Evolutionary conservation across 1,140 invertebrate species (phyloP), one percentile per base, ranked within the genome.

Genomic region (Nilaparvata lugens): DNA sequence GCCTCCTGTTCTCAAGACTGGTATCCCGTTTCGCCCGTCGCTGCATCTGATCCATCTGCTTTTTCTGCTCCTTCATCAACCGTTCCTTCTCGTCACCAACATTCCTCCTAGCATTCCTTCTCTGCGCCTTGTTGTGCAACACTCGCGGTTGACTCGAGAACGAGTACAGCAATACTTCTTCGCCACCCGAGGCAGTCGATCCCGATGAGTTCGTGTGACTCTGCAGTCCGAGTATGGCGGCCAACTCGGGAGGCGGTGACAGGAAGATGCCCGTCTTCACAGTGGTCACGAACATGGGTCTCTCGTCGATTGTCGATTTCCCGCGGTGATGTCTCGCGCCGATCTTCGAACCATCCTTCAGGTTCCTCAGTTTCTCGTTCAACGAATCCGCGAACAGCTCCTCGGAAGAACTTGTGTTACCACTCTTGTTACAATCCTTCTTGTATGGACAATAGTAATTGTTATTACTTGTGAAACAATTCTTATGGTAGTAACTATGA

Each of bases 231-330:
- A 86, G 74, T 1, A 86, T 75, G 16, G 75, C 72, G 0, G 87
- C 85, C 38, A 87, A 74, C 66, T 88, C 84, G 19, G 85, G 83
- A 0, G 87, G 86, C 1, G 88, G 87, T 67, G 85, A 83, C 52
- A 91, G 71, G 67, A 89, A 91, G 64, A 86, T 81, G 1, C 88
- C 88, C 21, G 79, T 82, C 60, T 84, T 87, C 5, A 91, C 88
- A 0, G 86, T 89, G 0, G 87, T 89, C 40, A 89, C 81, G 67
- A 91, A 91, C 61, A 69, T 62, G 2, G 68, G 68, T 58, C 64
- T 51, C 48, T 63, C 54, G 14, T 66, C 65, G 51, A 57, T 31
- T 9, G 23, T 42, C 38, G 13, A 38, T 23, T 16, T 48, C 31
- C 48, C 38, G 18, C 59, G 42, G 16, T 53, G 25, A 13, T 18